Percentiles rank a stretch among this genome's conserved stretches.
These are phyloP conservation scores for Porites rus DNA, from an alignment of 92 coral and sea anemone genomes.

Conservation along the genomic window DNA sequence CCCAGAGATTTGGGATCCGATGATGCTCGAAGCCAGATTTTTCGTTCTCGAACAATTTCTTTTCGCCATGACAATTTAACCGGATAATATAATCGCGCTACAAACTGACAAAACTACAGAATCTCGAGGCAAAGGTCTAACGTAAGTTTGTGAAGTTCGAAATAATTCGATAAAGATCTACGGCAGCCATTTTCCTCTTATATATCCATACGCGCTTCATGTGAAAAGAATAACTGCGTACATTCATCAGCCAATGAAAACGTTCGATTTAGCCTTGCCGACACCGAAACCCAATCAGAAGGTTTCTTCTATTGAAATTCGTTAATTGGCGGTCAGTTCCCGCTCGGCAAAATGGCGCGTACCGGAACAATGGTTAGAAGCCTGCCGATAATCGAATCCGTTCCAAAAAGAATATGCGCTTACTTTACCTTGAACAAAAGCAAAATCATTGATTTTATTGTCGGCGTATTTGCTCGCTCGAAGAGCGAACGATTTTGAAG, in stretches of 20 bases:
- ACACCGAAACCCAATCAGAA: constrained; percentile 49
- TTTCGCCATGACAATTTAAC: constrained; percentile 66
- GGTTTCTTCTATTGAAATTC: constrained; percentile 49
- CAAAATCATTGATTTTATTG: constrained; percentile 10
- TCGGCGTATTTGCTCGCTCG: constrained; percentile 1
- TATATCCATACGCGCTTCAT: constrained; percentile 54
- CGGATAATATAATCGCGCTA: constrained; percentile 9
- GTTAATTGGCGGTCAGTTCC: constrained; percentile 53
- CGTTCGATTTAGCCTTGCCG: constrained; percentile 19
- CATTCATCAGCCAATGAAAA: constrained; percentile 55
- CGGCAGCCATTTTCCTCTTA: constrained; percentile 38
- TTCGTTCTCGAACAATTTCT: constrained; percentile 40
- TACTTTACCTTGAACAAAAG: constrained; percentile 2
- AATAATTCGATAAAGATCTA: constrained; percentile 7
- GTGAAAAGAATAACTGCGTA: constrained; percentile 1
- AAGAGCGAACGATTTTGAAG: not conserved
- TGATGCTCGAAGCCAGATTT: constrained; percentile 64
- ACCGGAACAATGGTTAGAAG: not conserved
- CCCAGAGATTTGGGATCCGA: constrained; percentile 74
- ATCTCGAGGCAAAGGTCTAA: constrained; percentile 10
- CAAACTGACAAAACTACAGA: constrained; percentile 2
- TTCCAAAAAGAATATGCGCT: constrained; percentile 27
- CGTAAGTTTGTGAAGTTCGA: not conserved
- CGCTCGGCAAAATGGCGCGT: constrained; percentile 48
- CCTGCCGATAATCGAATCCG: constrained; percentile 33